Conservation (phyloP, 2,888 invertebrate species). For the Rhamphomyia laevipes region DNA sequence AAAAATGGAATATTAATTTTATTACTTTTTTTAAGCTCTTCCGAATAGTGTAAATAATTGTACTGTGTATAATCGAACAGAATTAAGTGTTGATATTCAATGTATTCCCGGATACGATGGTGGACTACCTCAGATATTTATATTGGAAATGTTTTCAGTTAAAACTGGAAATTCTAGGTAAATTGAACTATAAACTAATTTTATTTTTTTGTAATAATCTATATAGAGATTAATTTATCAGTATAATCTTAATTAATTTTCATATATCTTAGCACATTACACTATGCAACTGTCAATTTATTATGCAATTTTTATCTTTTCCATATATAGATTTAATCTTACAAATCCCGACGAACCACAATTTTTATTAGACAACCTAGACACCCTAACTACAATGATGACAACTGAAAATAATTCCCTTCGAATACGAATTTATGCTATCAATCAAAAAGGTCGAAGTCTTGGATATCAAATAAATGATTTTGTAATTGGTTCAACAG, state of each 20-base stretch:
- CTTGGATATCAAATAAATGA: slow-evolving; percentile 59
- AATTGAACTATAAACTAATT: slow-evolving; percentile 13
- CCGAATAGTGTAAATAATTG: slow-evolving; percentile 80
- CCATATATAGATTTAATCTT: slow-evolving; percentile 34
- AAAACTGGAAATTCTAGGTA: slow-evolving; percentile 37
- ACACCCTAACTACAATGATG: slow-evolving; percentile 64
- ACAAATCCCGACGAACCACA: slow-evolving; percentile 36
- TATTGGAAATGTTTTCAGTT: slow-evolving; percentile 58
- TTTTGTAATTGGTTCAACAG: slow-evolving; percentile 61
- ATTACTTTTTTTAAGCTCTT: slow-evolving; percentile 45
- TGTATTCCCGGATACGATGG: slow-evolving; percentile 81
- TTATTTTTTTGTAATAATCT: no score
- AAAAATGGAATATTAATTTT: not conserved
- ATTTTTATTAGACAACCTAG: slow-evolving; percentile 40
- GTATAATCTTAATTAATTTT: not conserved
- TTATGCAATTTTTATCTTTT: not conserved
- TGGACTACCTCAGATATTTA: slow-evolving; percentile 75
- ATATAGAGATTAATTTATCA: no score
- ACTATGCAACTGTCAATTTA: no score
- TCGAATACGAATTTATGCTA: slow-evolving; percentile 63
- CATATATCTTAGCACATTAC: no score
- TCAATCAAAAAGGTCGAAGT: slow-evolving; percentile 73
- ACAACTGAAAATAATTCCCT: slow-evolving; percentile 71
- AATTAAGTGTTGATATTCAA: slow-evolving; percentile 67
- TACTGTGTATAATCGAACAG: slow-evolving; percentile 72